Evolutionary conservation across 1,140 invertebrate species (phyloP).

Genomic region (Formica selysi): DNA sequence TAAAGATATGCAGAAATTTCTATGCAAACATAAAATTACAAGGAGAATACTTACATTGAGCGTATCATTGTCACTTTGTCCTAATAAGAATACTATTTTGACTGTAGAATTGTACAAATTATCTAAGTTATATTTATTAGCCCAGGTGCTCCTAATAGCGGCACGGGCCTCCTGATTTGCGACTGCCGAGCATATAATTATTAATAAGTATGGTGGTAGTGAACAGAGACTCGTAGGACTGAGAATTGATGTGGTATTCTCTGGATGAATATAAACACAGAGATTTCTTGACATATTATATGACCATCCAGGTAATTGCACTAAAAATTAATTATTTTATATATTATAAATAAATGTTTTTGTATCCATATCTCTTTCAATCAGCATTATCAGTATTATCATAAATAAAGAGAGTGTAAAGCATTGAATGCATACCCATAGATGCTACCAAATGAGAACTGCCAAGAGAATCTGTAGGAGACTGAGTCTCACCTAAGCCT

Average conservation of each 20-base stretch:
- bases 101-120: conserved; percentile 82
- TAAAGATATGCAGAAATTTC: neutral
- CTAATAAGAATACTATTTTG: conserved; percentile 87
- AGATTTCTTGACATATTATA: conserved; percentile 91
- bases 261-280: conserved; percentile 90
- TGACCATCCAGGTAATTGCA: conserved; percentile 90
- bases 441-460: conserved; percentile 78
- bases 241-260: conserved; percentile 90
- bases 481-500: conserved; percentile 83
- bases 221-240: conserved; percentile 88
- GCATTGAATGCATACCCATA: conserved; percentile 81
- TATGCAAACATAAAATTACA: neutral
- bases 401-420: conserved; percentile 24
- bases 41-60: conserved; percentile 84
- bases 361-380: neutral
- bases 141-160: conserved; percentile 94
- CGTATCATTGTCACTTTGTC: conserved; percentile 87
- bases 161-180: conserved; percentile 89
- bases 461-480: conserved; percentile 76
- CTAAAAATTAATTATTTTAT: conserved; percentile 83
- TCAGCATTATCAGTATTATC: conserved; percentile 3
- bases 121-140: conserved; percentile 88
- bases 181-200: conserved; percentile 92
- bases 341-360: conserved; percentile 22
- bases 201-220: conserved; percentile 88